Base-by-base conservation (phyloP, 1,140 invertebrate species). In the Drosophila mayri region DNA sequence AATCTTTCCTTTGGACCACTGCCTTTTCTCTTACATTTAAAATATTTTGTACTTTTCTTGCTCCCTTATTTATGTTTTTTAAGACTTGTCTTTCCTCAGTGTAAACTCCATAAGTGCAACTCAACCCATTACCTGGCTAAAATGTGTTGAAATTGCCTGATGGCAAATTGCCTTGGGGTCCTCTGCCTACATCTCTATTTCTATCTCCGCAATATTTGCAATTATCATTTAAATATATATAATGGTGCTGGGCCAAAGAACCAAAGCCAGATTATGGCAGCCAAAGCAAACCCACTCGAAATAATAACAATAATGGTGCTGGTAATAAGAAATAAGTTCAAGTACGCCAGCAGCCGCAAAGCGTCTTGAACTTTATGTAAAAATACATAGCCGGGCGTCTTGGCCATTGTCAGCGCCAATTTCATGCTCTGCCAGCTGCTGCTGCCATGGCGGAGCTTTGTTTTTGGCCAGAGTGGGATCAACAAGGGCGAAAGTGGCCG, bases 191-290 rank as follows among this genome's bases (percentile, higher is more conserved):
- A 47, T 54, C 50, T 54, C 50, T 54, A 54, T 37, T 28, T 54
- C 50, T 54, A 43, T 43, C 73, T 73, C 20, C 49, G 49, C 50
- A 57, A 58, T 76, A 54, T 71, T 84, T 64, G 76, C 76, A 87
- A 87, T 87, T 87, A 87, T 80, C 83, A 87, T 82, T 82, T 79
- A 79, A 76, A 76, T 76, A 67, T 76, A 70, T 44, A 81, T 88
- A 87, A 83, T 83, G 54, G 65, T 60, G 85, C 38, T 61, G 65
- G 59, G 78, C 78, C 64, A 72, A 60, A 84, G 74, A 90, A 80
- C 65, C 70, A 73, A n/a, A 80, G 62, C 55, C 47, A 88, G 73
- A 87, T 88, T 90, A 88, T 90, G 81, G 77, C 80, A 78, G 38
- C 37, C 37, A 66, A 67, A 63, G 25, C 71, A 58, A 64, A 44